Percentiles rank a stretch among this genome's conserved stretches.
Conservation (phyloP, 2,113 vertebrate species). For the Bujurquina vittata region DNA sequence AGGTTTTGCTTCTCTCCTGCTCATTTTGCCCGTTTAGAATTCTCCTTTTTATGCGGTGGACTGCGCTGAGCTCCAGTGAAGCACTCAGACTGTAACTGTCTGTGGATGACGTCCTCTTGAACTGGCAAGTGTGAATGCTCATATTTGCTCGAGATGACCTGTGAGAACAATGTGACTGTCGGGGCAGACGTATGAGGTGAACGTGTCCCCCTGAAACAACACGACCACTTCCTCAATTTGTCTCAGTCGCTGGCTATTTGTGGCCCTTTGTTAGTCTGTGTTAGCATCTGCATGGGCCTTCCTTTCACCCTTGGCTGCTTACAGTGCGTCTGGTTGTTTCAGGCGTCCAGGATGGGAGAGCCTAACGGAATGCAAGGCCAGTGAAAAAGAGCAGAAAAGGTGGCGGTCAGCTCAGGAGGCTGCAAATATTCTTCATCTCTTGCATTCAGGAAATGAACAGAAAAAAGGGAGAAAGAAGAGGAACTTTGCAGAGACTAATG, state of each 20-base stretch:
- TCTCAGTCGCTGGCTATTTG: not conserved
- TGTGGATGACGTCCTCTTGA: not conserved
- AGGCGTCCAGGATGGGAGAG: constrained; percentile 4
- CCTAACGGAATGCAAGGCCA: not conserved
- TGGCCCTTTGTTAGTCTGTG: not conserved
- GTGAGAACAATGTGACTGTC: constrained; percentile 2
- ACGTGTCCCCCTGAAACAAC: not conserved
- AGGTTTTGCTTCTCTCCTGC: not conserved
- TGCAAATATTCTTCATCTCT: not conserved
- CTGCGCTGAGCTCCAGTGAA: not conserved
- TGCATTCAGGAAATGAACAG: not conserved
- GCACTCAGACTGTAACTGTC: not conserved
- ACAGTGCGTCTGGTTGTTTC: not conserved
- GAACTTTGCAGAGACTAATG: not conserved
- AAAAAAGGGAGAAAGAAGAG: not conserved
- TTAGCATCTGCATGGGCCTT: not conserved
- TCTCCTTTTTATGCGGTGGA: not conserved
- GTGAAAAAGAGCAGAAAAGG: not conserved
- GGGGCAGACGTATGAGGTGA: not conserved
- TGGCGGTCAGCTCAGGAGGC: not conserved
- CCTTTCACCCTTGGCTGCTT: not conserved
- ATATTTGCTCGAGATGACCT: not conserved
- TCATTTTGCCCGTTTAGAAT: not conserved
- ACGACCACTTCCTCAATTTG: not conserved
- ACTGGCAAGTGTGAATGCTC: not conserved